Base-by-base conservation (phyloP, 2,888 invertebrate genomes). In the Morpho achilles region DNA sequence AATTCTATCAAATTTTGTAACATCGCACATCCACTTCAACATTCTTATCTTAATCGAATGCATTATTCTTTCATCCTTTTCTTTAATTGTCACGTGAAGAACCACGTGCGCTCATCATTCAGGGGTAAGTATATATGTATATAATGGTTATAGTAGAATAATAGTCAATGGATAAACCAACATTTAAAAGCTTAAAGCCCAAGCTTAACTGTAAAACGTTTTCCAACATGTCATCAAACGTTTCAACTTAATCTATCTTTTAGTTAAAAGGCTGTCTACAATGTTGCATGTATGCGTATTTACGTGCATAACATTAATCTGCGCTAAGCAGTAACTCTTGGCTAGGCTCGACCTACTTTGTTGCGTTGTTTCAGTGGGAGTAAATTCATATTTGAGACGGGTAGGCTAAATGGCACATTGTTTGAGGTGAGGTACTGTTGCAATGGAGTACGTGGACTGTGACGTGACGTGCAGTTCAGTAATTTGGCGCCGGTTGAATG, bases 401-500 rank as follows among this genome's bases (percentile, higher is more conserved):
- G 52, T 55, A 55, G 42, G 61, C 54, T 61, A 57, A 61, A 59
- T 58, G 54, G 59, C 53, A 55, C 52, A 62, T 62, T 62, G 62
- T 62, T 57, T 41, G 56, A 51, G 23, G 23, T 47, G 44, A 59
- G 50, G 50, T 39, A 40, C 50, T 62, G 50, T 49, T 49, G 56
- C 53, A 57, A 40, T 39, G 53, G 53, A 43, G 42, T 57, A 56
- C 54, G 47, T 57, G 57, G 45, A 56, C 72, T 60, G 72, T 71
- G 72, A 71, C 72, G 64, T 73, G 71, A 68, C 71, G 71, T 74
- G 76, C 66, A 61, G 66, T 73, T 69, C 65, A 47, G 61, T 52
- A 60, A 57, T 65, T 60, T 62, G 61, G 60, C 60, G 53, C 43
- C 64, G 62, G 61, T 66, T 62, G 64, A 59, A 63, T 59, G 60